These are phyloP conservation scores for Psix sp. DNA, from an alignment of 1,140 invertebrate species.

Conservation along the genomic window DNA sequence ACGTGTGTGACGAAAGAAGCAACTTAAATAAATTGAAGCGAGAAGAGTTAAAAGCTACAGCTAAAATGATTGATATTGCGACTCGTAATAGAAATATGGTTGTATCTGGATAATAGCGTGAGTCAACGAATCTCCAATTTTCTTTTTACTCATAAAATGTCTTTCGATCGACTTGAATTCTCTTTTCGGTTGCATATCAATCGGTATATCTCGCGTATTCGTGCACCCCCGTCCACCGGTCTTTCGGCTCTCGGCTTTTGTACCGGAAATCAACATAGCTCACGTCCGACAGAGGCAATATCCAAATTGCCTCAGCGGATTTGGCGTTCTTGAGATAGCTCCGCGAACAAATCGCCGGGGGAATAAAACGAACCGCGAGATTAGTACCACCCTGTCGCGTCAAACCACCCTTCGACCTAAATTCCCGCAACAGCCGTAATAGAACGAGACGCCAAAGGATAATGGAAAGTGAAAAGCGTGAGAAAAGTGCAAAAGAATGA, in stretches of 20 bases:
- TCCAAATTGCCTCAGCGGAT: conserved; percentile 68
- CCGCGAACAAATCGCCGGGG: conserved; percentile 63
- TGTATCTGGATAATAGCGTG: conserved; percentile 36
- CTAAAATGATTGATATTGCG: conserved; percentile 47
- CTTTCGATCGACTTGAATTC: conserved; percentile 35
- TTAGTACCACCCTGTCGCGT: conserved; percentile 59
- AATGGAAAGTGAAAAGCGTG: conserved; percentile 51
- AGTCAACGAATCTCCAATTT: conserved; percentile 49
- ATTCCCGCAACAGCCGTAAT: conserved; percentile 43
- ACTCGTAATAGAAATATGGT: conserved; percentile 20
- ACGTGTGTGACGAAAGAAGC: conserved; percentile 39
- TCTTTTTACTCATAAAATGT: conserved; percentile 48
- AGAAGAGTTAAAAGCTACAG: neutral
- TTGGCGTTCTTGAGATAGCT: conserved; percentile 63
- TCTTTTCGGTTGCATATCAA: conserved; percentile 51
- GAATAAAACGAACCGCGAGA: conserved; percentile 68
- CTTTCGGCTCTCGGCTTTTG: conserved; percentile 35
- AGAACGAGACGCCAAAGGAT: conserved; percentile 39
- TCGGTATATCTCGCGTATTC: conserved; percentile 41
- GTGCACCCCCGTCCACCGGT: conserved; percentile 2
- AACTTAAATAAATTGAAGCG: conserved; percentile 43
- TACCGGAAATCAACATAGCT: conserved; percentile 55
- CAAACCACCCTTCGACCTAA: conserved; percentile 56
- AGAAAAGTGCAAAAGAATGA: conserved; percentile 26
- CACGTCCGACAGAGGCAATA: conserved; percentile 66